Percentiles rank a stretch among this genome's conserved stretches.
These are phyloP conservation scores for Neotoxoptera formosana DNA, from an alignment of 1,140 invertebrate genomes.

Conservation along the genomic window DNA sequence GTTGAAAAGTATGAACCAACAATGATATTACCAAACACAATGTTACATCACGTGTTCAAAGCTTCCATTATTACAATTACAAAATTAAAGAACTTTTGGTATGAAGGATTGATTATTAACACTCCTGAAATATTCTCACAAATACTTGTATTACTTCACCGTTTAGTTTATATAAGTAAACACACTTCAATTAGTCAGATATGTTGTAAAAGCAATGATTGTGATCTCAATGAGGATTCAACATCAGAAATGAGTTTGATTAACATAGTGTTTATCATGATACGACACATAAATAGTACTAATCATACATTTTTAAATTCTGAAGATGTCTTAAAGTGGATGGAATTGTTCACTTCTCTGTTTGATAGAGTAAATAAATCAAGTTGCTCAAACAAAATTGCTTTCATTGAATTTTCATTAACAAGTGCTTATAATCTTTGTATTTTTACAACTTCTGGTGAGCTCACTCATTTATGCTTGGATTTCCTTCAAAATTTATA, in stretches of 20 bases:
- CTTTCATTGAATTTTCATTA: slow-evolving; percentile 53
- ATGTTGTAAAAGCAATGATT: slow-evolving; percentile 42
- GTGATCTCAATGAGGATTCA: slow-evolving; percentile 43
- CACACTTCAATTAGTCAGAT: slow-evolving; percentile 8
- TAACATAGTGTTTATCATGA: slow-evolving; percentile 48
- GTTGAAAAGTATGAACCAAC: slow-evolving; percentile 25
- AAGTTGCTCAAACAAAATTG: slow-evolving; percentile 44
- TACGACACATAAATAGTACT: neutral
- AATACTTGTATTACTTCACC: neutral
- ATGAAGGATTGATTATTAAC: slow-evolving; percentile 14
- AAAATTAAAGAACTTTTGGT: slow-evolving; percentile 48
- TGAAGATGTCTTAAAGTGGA: slow-evolving; percentile 39
- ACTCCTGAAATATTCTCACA: slow-evolving; percentile 28
- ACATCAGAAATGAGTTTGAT: slow-evolving; percentile 51
- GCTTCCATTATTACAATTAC: slow-evolving; percentile 3
- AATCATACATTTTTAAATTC: slow-evolving; percentile 38
- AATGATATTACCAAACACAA: neutral
- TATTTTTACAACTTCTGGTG: neutral
- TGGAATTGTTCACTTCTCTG: slow-evolving; percentile 27
- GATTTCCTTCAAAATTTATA: slow-evolving; percentile 34
- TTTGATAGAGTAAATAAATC: slow-evolving; percentile 26
- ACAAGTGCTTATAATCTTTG: slow-evolving; percentile 54
- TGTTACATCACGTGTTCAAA: slow-evolving; percentile 25
- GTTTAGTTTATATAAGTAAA: slow-evolving; percentile 35
- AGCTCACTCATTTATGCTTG: neutral